These are phyloP conservation scores for Linnaemya tessellans DNA, from an alignment of 2,888 invertebrate genomes.

Conservation along the genomic window DNA sequence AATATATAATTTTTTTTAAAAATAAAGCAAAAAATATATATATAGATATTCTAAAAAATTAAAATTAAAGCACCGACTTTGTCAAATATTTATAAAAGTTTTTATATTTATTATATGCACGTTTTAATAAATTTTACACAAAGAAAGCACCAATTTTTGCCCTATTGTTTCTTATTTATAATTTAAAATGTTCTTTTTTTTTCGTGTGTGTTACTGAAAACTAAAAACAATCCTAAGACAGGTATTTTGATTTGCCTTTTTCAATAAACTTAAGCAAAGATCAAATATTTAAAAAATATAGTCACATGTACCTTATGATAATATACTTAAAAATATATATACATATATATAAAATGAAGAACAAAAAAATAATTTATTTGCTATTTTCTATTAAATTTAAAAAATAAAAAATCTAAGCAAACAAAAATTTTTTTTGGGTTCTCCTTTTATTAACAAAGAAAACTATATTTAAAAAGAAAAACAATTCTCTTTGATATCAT, in stretches of 20 bases:
- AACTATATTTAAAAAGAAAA: background rate
- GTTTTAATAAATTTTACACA: slow-evolving; percentile 20
- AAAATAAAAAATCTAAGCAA: background rate
- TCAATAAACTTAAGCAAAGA: slow-evolving; percentile 1
- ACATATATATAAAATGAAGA: too few species aligned
- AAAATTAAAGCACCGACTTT: slow-evolving; percentile 50
- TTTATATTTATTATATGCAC: slow-evolving; percentile 25
- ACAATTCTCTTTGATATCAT: background rate
- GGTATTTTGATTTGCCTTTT: slow-evolving; percentile 32
- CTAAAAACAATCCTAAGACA: background rate
- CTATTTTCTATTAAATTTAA: background rate
- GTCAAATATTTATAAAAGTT: slow-evolving; percentile 53
- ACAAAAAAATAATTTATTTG: background rate
- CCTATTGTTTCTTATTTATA: too few species aligned
- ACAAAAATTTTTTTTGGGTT: background rate
- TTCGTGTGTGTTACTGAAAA: too few species aligned
- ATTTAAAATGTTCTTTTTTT: too few species aligned
- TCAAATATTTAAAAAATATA: slow-evolving; percentile 30
- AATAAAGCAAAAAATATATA: background rate
- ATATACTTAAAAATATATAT: background rate
- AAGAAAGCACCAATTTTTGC: slow-evolving; percentile 56
- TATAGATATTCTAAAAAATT: slow-evolving; percentile 9
- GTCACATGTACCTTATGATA: slow-evolving; percentile 59
- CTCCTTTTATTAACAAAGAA: background rate
- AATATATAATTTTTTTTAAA: slow-evolving; percentile 33